phyloP scores from a whole-genome alignment of 1,140 invertebrate genomes.

The Polypedilum pembai region DNA sequence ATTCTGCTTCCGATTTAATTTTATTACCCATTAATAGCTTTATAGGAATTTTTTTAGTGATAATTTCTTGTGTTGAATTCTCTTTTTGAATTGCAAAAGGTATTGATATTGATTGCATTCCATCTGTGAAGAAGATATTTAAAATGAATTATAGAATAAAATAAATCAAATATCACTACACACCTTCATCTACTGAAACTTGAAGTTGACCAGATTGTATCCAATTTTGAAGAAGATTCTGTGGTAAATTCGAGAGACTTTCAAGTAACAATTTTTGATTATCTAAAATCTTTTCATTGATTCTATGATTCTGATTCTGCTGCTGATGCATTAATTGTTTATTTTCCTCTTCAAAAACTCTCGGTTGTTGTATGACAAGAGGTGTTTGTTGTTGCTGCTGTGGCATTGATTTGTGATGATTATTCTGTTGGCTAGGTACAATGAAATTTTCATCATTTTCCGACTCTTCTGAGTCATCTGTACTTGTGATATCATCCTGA shows the following conservation, averaged over 20 bases:
- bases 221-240: slow-evolving; percentile 19
- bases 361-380: background rate
- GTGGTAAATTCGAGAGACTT: slow-evolving; percentile 12
- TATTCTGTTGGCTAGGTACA: background rate
- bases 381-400: background rate
- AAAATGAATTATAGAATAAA: too few relatives aligned
- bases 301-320: background rate
- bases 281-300: slow-evolving; percentile 21
- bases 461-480: slow-evolving; percentile 21
- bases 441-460: slow-evolving; percentile 23
- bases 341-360: background rate
- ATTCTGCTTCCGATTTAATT: slow-evolving; percentile 7
- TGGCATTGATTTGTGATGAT: background rate
- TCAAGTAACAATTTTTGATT: slow-evolving; percentile 16
- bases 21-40: slow-evolving; percentile 8
- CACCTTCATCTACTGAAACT: background rate
- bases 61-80: slow-evolving; percentile 4
- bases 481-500: slow-evolving; percentile 22
- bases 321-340: background rate
- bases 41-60: slow-evolving; percentile 1
- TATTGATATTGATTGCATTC: slow-evolving; percentile 27
- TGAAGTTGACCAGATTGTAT: background rate
- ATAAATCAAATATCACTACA: background rate
- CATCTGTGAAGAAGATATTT: slow-evolving; percentile 2
- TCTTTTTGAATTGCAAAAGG: slow-evolving; percentile 15